phyloP scores from a whole-genome alignment of 2,888 invertebrate genomes.

The Stenoptilia bipunctidactyla region DNA sequence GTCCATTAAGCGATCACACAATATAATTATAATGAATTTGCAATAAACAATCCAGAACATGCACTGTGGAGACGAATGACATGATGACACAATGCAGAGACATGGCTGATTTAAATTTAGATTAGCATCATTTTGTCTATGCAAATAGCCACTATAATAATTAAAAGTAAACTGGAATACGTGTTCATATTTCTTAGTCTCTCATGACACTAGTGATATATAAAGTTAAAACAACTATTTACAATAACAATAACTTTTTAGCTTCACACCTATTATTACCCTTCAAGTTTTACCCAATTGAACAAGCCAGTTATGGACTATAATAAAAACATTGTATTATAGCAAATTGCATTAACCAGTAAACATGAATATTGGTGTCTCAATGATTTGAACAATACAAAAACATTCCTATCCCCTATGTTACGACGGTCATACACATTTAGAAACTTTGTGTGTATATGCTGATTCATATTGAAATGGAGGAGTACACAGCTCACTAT shows the following conservation, averaged over 20 bases:
- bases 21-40: conserved; percentile 47
- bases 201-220: background rate
- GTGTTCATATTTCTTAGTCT: background rate
- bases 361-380: background rate
- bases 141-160: conserved; percentile 2
- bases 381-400: conserved; percentile 19
- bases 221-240: conserved; percentile 18
- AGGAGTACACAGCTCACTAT: conserved; percentile 64
- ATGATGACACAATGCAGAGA: conserved; percentile 23
- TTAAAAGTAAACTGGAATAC: background rate
- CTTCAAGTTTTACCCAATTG: background rate
- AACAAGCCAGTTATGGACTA: no score
- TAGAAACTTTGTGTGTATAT: background rate
- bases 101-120: conserved; percentile 17
- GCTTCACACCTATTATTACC: conserved; percentile 3
- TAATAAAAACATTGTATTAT: no score
- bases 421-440: no score
- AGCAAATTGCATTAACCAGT: no score
- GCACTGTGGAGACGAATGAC: conserved; percentile 39
- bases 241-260: conserved; percentile 24
- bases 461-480: conserved; percentile 7
- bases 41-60: conserved; percentile 26
- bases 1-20: conserved; percentile 62
- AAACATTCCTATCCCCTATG: background rate
- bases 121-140: background rate